Conservation (phyloP, 2,888 invertebrate species). For the Cabera pusaria region DNA sequence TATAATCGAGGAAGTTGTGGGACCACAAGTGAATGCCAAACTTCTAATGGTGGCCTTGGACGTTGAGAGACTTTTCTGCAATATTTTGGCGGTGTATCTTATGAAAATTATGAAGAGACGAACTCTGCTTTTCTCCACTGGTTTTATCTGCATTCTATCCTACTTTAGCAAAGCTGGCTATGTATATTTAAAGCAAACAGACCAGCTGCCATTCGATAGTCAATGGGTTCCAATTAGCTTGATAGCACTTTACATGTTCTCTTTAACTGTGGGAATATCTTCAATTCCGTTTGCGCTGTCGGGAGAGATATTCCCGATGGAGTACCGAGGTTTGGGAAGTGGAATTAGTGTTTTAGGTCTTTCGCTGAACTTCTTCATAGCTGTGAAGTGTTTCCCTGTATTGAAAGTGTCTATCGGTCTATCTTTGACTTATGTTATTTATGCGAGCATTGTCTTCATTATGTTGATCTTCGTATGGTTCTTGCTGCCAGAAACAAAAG, state of each 20-base stretch:
- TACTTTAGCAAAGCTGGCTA: slow-evolving; percentile 81
- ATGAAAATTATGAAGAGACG: slow-evolving; percentile 84
- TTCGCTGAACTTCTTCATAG: slow-evolving; percentile 85
- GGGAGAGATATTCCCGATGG: slow-evolving; percentile 87
- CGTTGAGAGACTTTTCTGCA: slow-evolving; percentile 83
- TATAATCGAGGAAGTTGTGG: slow-evolving; percentile 84
- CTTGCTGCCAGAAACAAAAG: slow-evolving; percentile 87
- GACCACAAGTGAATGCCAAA: slow-evolving; percentile 84
- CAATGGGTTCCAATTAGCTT: slow-evolving; percentile 76
- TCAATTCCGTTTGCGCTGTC: slow-evolving; percentile 89
- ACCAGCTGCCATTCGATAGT: slow-evolving; percentile 52
- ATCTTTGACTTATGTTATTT: slow-evolving; percentile 84
- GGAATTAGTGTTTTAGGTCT: slow-evolving; percentile 85
- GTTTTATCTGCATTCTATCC: slow-evolving; percentile 81
- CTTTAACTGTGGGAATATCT: slow-evolving; percentile 83
- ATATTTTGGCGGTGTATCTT: slow-evolving; percentile 83
- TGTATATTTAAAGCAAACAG: slow-evolving; percentile 60
- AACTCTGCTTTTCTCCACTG: slow-evolving; percentile 83
- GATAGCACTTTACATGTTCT: slow-evolving; percentile 82
- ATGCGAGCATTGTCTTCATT: slow-evolving; percentile 79
- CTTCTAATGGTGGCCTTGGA: slow-evolving; percentile 86
- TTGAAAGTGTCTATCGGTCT: slow-evolving; percentile 77
- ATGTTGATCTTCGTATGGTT: slow-evolving; percentile 80
- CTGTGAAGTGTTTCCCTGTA: slow-evolving; percentile 86
- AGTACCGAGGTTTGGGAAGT: slow-evolving; percentile 85